Evolutionary conservation across 2,888 invertebrate species (phyloP).

Genomic region (Nomada lathburiana): DNA sequence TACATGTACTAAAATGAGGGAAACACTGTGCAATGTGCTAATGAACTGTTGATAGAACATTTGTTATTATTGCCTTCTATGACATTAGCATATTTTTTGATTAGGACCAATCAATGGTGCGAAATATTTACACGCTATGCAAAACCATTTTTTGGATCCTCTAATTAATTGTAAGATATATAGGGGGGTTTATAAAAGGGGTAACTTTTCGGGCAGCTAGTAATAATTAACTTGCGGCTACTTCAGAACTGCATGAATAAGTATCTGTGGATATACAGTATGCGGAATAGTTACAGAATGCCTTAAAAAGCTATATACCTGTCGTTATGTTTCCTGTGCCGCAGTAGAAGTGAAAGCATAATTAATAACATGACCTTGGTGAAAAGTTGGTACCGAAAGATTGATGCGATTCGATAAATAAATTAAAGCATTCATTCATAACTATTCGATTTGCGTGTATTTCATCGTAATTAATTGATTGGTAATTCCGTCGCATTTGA

Average conservation of each 20-base stretch:
- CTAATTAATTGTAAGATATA: background rate
- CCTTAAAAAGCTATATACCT: constrained; percentile 74
- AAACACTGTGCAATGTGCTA: no score
- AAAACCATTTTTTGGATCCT: background rate
- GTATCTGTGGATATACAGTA: constrained; percentile 2
- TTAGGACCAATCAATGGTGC: no score
- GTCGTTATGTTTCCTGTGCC: constrained; percentile 80
- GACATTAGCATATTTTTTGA: no score
- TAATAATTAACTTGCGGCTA: background rate
- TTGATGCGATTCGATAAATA: constrained; percentile 32
- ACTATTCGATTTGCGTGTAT: background rate
- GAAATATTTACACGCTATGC: background rate
- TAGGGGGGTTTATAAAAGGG: background rate
- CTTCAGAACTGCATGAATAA: background rate
- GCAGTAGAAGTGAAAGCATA: constrained; percentile 78
- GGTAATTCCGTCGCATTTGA: no score
- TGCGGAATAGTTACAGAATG: constrained; percentile 11
- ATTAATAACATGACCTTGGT: constrained; percentile 69
- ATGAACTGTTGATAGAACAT: no score
- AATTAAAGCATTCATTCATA: background rate
- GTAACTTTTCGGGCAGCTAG: background rate
- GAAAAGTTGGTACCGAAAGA: constrained; percentile 24
- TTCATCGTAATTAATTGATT: no score
- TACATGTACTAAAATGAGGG: no score
- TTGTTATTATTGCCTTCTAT: no score